Evolutionary conservation across 2,888 invertebrate genomes (phyloP).

Genomic region (Drosophila sordidapex): DNA sequence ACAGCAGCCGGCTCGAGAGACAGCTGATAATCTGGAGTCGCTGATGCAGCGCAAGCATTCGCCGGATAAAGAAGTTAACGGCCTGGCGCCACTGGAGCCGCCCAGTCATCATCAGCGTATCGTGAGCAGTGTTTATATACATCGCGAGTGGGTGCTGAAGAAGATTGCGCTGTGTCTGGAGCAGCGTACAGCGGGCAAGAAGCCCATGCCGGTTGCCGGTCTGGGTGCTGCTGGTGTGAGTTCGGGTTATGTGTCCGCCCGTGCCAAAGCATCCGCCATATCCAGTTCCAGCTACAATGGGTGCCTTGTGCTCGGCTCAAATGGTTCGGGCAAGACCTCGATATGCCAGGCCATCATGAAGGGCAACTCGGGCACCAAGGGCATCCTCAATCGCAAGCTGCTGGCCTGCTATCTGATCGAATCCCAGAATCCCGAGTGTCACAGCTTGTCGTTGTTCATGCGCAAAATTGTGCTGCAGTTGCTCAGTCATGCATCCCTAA

Average conservation of each 20-base stretch:
- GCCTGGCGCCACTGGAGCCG: conserved; percentile 61
- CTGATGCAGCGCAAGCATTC: conserved; percentile 84
- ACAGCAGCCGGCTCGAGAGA: conserved; percentile 66
- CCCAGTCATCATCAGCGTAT: conserved; percentile 62
- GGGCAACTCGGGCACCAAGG: conserved; percentile 85
- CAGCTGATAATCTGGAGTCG: conserved; percentile 82
- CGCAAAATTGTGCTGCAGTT: conserved; percentile 94
- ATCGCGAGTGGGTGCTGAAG: conserved; percentile 97
- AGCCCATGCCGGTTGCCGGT: conserved; percentile 83
- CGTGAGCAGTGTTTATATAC: conserved; percentile 82
- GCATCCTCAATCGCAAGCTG: conserved; percentile 88
- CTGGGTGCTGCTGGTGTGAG: conserved; percentile 62
- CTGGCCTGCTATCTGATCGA: conserved; percentile 95
- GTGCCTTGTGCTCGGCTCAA: conserved; percentile 94
- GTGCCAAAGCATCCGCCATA: conserved; percentile 81
- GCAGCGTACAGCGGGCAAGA: conserved; percentile 92
- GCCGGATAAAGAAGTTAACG: conserved; percentile 84
- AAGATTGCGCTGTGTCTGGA: conserved; percentile 96
- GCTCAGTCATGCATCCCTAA: conserved; percentile 88
- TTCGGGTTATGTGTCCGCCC: conserved; percentile 75
- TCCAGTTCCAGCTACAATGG: conserved; percentile 88
- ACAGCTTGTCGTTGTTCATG: conserved; percentile 94
- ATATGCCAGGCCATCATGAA: conserved; percentile 90
- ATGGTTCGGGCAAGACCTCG: conserved; percentile 97
- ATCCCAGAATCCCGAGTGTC: conserved; percentile 93